phyloP scores from a whole-genome alignment of 2,888 invertebrate species.

The Bruchidius siliquastri region DNA sequence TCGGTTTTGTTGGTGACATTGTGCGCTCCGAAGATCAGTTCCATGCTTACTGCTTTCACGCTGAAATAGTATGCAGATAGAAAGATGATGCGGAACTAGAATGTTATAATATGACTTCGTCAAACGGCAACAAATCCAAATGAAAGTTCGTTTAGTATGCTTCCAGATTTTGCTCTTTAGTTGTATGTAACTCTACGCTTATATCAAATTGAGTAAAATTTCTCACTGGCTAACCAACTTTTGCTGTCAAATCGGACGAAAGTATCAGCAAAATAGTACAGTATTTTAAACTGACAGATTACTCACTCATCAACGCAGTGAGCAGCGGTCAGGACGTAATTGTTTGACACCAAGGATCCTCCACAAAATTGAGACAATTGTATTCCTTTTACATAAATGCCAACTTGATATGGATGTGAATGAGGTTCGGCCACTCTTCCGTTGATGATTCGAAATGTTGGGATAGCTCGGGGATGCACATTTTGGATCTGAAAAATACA shows the following conservation, averaged over 20 bases:
- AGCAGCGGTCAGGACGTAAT: conserved; percentile 26
- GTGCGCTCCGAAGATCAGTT: conserved; percentile 30
- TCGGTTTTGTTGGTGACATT: conserved; percentile 34
- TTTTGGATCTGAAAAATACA: neutral
- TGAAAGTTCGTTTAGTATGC: too few relatives aligned
- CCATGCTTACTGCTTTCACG: conserved; percentile 5
- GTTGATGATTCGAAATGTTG: conserved; percentile 9
- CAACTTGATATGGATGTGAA: conserved; percentile 23
- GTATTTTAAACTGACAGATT: too few relatives aligned
- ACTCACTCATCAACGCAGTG: conserved; percentile 24
- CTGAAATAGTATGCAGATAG: neutral
- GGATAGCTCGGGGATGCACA: neutral
- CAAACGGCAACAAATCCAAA: too few relatives aligned
- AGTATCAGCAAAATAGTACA: too few relatives aligned
- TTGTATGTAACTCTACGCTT: too few relatives aligned
- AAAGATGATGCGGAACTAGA: too few relatives aligned
- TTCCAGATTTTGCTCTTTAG: too few relatives aligned
- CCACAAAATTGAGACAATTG: conserved; percentile 22
- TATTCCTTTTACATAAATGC: conserved; percentile 14
- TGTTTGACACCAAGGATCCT: conserved; percentile 20
- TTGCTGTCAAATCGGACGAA: too few relatives aligned
- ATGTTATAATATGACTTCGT: too few relatives aligned
- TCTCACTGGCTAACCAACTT: too few relatives aligned
- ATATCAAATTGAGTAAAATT: too few relatives aligned
- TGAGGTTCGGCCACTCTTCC: conserved; percentile 19